Percentiles rank a stretch among this genome's conserved stretches.
phyloP scores from a whole-genome alignment of 2,888 invertebrate genomes.

The Callinectes sapidus region DNA sequence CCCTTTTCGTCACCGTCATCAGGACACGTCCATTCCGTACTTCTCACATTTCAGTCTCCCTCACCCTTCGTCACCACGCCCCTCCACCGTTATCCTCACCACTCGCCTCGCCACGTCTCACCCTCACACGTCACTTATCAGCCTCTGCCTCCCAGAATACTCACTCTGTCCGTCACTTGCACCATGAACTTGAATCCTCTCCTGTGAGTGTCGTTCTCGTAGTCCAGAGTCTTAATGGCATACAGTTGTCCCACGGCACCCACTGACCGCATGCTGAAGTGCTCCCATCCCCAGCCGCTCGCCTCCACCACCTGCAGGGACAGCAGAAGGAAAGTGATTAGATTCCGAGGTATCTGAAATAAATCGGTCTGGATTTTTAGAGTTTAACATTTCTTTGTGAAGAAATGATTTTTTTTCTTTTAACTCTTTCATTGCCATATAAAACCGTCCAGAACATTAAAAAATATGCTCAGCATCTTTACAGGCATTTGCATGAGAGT shows the following conservation, averaged over 20 bases:
- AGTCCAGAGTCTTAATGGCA: conserved; percentile 44
- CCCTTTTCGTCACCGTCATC: background rate
- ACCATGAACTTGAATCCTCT: conserved; percentile 51
- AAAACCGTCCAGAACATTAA: too few relatives aligned
- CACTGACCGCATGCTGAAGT: conserved; percentile 42
- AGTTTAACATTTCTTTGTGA: too few relatives aligned
- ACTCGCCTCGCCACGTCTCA: background rate
- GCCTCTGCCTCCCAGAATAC: background rate
- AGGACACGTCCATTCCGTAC: background rate
- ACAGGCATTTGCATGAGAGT: too few relatives aligned
- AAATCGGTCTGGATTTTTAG: background rate
- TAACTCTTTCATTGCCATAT: too few relatives aligned
- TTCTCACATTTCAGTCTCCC: background rate
- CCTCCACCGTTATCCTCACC: background rate
- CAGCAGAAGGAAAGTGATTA: background rate
- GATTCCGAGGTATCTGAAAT: background rate
- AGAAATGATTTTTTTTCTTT: too few relatives aligned
- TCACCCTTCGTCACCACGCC: background rate
- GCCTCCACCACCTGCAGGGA: conserved; percentile 40
- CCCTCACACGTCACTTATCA: background rate
- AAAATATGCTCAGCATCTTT: too few relatives aligned
- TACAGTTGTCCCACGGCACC: conserved; percentile 35
- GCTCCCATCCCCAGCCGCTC: conserved; percentile 50
- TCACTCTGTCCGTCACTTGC: conserved; percentile 48
- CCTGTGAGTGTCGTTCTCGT: conserved; percentile 40